Base-by-base conservation (phyloP, 2,113 vertebrate species). In the Cynocephalus volans region DNA sequence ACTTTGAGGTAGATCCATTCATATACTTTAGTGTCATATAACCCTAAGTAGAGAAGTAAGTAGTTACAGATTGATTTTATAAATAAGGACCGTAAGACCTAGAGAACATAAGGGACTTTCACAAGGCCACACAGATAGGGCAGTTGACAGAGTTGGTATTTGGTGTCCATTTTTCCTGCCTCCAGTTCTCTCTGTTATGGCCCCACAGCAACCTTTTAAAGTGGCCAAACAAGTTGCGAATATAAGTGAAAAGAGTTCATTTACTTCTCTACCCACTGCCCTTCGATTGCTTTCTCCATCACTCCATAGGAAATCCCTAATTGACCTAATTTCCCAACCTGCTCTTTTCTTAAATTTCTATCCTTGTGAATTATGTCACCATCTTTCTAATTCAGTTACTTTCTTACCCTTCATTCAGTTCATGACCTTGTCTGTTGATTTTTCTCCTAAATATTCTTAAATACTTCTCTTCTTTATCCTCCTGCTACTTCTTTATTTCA, bases 11-110 rank as follows among this genome's bases (percentile, higher is more conserved):
- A 84, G 28, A 45, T 72, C n/a, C 31, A n/a, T 56, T 87, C n/a
- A 36, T 65, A 36, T 41, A 50, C 58, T 84, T 76, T 88, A 60
- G 54, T 85, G 24, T 88, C 19, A 54, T 8, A 81, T 48, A 97
- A 79, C 56, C 26, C 56, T 88, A 83, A 82, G 23, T 83, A 45
- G 12, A 82, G 23, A 87, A 45, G 12, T 72, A 81, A 91, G 60
- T 92, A n/a, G 52, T 89, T 93, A n/a, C 48, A 93, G 33, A 79
- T 13, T 96, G 50, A 77, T 76, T 88, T 79, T 95, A 28, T 72
- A 72, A 31, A n/a, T 88, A 70, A 86, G 48, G 50, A 86, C 41
- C 62, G 8, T 65, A 67, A 87, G 56, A 60, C 64, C 58, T 48
- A 93, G 14, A 84, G 54, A 89, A 12, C 31, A 3, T 90, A 83